phyloP scores from a whole-genome alignment of 2,797 vertebrate species.

The Morelia viridis region DNA sequence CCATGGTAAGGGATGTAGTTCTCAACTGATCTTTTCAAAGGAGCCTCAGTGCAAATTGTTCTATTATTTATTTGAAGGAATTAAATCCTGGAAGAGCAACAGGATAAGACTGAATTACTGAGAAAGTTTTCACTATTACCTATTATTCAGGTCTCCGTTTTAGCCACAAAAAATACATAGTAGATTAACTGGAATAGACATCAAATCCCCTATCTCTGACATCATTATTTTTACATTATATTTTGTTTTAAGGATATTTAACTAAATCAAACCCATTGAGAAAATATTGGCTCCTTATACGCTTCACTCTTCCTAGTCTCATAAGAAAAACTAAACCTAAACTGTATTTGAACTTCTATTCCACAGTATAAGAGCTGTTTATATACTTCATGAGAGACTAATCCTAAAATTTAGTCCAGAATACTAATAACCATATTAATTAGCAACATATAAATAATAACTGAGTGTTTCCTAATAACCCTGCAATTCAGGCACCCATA shows the following conservation, averaged over 20 bases:
- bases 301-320: neutral
- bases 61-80: slow-evolving; percentile 32
- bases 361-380: slow-evolving; percentile 59
- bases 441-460: slow-evolving; percentile 62
- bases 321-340: neutral
- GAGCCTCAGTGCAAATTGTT: slow-evolving; percentile 25
- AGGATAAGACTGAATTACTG: neutral
- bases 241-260: neutral
- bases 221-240: neutral
- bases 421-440: slow-evolving; percentile 62
- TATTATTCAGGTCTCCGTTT: neutral
- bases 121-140: neutral
- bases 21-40: slow-evolving; percentile 43
- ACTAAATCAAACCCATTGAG: neutral
- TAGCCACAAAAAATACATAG: neutral
- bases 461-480: slow-evolving; percentile 63
- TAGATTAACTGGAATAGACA: neutral
- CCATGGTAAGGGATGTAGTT: slow-evolving; percentile 54
- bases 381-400: slow-evolving; percentile 62
- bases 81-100: neutral
- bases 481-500: slow-evolving; percentile 62
- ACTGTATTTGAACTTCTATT: slow-evolving; percentile 54
- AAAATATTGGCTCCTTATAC: neutral
- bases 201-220: neutral
- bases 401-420: slow-evolving; percentile 62